Conservation (phyloP, 2,797 vertebrate species). For the Catamblyrhynchus diadema region DNA sequence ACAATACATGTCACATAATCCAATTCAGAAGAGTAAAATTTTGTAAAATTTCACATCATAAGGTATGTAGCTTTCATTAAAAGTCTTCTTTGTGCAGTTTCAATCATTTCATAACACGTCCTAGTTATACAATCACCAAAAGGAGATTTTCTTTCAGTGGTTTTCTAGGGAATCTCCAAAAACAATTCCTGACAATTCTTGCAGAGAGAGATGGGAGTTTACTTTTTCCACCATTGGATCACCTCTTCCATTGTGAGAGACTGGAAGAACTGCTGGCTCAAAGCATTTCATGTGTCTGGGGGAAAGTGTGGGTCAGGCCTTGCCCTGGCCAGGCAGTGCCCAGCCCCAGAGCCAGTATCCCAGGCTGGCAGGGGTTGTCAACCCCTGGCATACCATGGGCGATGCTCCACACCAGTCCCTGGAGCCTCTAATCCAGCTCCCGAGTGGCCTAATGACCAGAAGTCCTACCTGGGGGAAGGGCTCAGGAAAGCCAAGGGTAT, state of each 20-base stretch:
- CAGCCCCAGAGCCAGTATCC: neutral
- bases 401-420: neutral
- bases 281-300: neutral
- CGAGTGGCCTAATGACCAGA: neutral
- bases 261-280: rapidly evolving
- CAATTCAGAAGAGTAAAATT: neutral
- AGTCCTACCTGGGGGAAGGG: neutral
- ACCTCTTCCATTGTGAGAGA: neutral
- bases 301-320: neutral
- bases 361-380: too few species aligned
- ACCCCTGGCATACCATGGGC: rapidly evolving
- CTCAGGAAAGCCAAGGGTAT: neutral
- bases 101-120: neutral
- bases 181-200: neutral
- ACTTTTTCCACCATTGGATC: neutral
- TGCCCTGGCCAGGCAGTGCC: neutral
- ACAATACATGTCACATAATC: neutral
- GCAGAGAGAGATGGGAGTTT: neutral
- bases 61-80: neutral
- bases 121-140: neutral
- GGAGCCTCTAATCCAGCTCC: neutral
- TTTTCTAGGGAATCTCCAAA: neutral
- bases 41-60: neutral
- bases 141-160: neutral
- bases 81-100: neutral